Evolutionary conservation across 2,113 vertebrate genomes (phyloP), one percentile per base, ranked within the genome.

Genomic region (Xerus inauris): DNA sequence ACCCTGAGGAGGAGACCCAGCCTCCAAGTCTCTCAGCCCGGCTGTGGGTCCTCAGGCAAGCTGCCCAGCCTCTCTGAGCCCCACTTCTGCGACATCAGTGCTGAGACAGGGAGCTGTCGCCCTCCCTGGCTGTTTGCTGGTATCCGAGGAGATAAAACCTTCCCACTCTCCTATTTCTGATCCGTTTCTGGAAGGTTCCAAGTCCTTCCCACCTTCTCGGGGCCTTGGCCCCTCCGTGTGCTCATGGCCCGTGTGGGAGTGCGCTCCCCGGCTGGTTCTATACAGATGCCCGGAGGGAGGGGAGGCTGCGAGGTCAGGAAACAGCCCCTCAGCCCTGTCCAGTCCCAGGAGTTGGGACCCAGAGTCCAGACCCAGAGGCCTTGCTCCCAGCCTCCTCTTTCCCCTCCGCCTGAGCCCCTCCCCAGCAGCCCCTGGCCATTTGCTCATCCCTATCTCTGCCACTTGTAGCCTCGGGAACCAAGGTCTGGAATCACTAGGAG

Each of bases 101-200:
- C 12, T 38, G 24, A 11, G 8, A n/a, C 17, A 47, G 30, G 54
- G 12, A 26, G 57, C 51, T 32, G 45, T 30, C 22, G 8, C 0
- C 11, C 49, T 49, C 49, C 11, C n/a, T 11, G 54, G 16, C 47
- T 69, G 17, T 51, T 59, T 71, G 8, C 80, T 65, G 76, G 26
- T 45, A 35, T 80, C 72, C 8, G 3, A 38, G 3, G 73, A 57
- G 28, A 67, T 0, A 22, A 28, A 30, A 24, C 8, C n/a, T 57
- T 76, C 86, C 26, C 3, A 3, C 11, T 38, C 32, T 85, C 10
- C n/a, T 14, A 17, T 8, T 67, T 64, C 30, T 20, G 64, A 54
- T 65, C 10, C 19, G 17, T n/a, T 72, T 91, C 89, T 84, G 64
- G 89, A 94, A n/a, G 1, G 24, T 95, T 94, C 94, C 64, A 45